Evolutionary conservation across 2,113 vertebrate species (phyloP).

Genomic region (Guaruba guarouba): DNA sequence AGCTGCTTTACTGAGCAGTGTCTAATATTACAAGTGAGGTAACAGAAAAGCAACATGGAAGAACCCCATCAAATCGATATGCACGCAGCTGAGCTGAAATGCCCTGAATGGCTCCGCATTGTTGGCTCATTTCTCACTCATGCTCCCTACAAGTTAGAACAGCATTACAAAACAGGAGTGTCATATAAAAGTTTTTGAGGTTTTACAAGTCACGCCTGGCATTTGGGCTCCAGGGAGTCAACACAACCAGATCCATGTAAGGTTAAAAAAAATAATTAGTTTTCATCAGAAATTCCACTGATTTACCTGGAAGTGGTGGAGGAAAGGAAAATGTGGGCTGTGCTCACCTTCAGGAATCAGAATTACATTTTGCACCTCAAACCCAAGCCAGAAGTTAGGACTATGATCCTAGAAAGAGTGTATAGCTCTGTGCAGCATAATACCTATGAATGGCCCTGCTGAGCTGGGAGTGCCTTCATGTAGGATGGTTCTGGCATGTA

Average conservation of each 20-base stretch:
- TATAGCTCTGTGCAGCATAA: background rate
- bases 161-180: background rate
- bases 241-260: background rate
- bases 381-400: background rate
- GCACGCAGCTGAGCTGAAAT: background rate
- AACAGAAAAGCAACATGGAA: background rate
- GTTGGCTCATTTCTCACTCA: fast-evolving
- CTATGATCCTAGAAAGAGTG: background rate
- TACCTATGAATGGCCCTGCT: fast-evolving
- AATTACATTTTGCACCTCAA: background rate
- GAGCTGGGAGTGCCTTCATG: background rate
- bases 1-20: background rate
- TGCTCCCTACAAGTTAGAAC: fast-evolving
- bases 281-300: background rate
- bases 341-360: background rate
- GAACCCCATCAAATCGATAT: fast-evolving
- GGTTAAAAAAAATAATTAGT: background rate
- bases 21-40: background rate
- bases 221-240: background rate
- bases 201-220: background rate
- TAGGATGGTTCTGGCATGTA: background rate
- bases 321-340: background rate
- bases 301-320: background rate
- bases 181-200: background rate
- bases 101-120: background rate